Percentiles rank a stretch among this genome's conserved stretches.
These are phyloP conservation scores for Melozone crissalis DNA, from an alignment of 2,113 vertebrate species.

Conservation along the genomic window DNA sequence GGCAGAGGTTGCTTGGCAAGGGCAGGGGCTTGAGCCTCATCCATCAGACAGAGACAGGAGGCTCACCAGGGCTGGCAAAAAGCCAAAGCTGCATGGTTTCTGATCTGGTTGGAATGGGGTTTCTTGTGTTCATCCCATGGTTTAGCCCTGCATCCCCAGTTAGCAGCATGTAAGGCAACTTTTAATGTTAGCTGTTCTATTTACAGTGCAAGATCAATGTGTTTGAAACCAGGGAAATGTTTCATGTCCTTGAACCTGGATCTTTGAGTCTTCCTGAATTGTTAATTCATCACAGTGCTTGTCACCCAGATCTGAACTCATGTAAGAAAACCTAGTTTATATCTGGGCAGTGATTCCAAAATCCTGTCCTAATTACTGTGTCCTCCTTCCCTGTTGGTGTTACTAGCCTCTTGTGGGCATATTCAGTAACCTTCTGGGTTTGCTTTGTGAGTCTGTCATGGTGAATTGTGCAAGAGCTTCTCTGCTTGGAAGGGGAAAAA, in stretches of 20 bases:
- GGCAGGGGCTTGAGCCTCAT: neutral
- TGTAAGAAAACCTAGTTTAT: fast-evolving
- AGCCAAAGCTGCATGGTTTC: fast-evolving
- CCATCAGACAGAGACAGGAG: neutral
- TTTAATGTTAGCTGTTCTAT: neutral
- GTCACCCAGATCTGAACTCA: neutral
- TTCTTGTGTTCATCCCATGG: neutral
- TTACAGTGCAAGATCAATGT: neutral
- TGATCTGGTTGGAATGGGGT: neutral
- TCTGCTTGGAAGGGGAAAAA: neutral
- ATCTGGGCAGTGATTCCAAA: neutral
- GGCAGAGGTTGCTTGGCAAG: neutral
- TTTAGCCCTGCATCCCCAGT: neutral
- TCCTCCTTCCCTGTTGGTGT: neutral
- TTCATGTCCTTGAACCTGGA: neutral
- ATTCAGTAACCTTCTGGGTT: neutral
- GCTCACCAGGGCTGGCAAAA: neutral
- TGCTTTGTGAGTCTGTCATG: neutral
- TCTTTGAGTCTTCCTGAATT: neutral
- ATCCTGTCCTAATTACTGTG: neutral
- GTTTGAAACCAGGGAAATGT: neutral
- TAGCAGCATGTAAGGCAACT: neutral
- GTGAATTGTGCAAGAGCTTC: neutral
- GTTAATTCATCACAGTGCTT: neutral
- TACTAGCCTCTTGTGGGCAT: neutral